phyloP scores from a whole-genome alignment of 92 coral and sea anemone genomes.

The Montipora capitata region DNA sequence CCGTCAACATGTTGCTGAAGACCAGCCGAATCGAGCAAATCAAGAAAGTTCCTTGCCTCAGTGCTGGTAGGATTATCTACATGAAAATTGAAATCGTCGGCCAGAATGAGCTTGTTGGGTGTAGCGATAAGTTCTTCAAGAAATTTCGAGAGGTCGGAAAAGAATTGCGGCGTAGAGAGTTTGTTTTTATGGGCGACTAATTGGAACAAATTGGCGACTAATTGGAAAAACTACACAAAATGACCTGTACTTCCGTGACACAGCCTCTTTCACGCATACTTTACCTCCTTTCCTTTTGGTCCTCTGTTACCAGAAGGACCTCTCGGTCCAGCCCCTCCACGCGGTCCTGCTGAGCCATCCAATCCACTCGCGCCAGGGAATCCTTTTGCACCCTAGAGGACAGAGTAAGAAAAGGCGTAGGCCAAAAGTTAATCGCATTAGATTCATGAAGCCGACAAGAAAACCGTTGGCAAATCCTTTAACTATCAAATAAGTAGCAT shows the following conservation, averaged over 20 bases:
- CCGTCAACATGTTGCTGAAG: too few species aligned
- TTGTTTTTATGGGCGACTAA: too few species aligned
- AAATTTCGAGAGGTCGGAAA: too few species aligned
- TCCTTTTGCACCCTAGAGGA: slow-evolving; percentile 27
- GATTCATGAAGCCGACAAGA: background rate
- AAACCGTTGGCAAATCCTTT: too few species aligned
- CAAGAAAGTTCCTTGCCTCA: too few species aligned
- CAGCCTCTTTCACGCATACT: background rate
- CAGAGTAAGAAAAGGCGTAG: background rate
- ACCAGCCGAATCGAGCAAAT: too few species aligned
- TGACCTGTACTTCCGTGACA: background rate
- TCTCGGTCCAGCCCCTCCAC: slow-evolving; percentile 74
- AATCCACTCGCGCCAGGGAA: slow-evolving; percentile 32
- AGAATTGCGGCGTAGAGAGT: too few species aligned
- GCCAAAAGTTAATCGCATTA: background rate
- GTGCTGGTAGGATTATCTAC: too few species aligned
- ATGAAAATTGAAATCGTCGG: too few species aligned
- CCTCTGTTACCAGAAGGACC: slow-evolving; percentile 77
- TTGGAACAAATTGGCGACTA: background rate
- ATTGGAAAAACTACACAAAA: too few species aligned
- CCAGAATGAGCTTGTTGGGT: too few species aligned
- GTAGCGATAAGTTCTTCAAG: too few species aligned
- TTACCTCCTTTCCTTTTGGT: slow-evolving; percentile 34
- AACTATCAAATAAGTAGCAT: background rate
- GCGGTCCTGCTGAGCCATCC: slow-evolving; percentile 48